Evolutionary conservation across 2,888 invertebrate species (phyloP).

Genomic region (Morpho deidamia): DNA sequence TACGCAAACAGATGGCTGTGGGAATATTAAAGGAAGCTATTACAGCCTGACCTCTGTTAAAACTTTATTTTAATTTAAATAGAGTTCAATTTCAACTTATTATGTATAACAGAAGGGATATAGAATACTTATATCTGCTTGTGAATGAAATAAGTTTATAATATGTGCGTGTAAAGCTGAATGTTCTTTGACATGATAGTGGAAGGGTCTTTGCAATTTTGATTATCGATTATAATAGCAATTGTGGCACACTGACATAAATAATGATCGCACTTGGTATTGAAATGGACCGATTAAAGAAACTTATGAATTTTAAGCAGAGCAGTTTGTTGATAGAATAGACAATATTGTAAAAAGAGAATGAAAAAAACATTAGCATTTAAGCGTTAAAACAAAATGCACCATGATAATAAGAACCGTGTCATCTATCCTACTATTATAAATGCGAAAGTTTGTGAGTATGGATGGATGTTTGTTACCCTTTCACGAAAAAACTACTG

Average conservation of each 20-base stretch:
- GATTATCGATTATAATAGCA: constrained; percentile 40
- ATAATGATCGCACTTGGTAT: constrained; percentile 28
- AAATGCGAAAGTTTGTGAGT: too few relatives aligned
- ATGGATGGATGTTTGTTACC: too few relatives aligned
- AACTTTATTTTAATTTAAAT: constrained; percentile 6
- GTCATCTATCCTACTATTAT: too few relatives aligned
- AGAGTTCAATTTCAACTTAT: constrained; percentile 16
- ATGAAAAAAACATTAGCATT: too few relatives aligned
- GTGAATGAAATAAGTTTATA: constrained; percentile 20
- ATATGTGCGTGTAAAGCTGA: constrained; percentile 16
- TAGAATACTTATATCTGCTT: constrained; percentile 3
- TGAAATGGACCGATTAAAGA: constrained; percentile 13
- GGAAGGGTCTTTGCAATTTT: constrained; percentile 35
- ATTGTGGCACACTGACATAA: constrained; percentile 49
- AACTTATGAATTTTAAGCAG: constrained; percentile 7
- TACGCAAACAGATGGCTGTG: constrained; percentile 54
- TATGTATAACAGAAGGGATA: background rate
- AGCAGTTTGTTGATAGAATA: too few relatives aligned
- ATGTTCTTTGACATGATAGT: constrained; percentile 11
- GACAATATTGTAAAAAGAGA: too few relatives aligned
- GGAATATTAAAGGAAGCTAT: constrained; percentile 24
- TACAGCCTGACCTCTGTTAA: constrained; percentile 11
- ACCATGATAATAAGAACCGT: too few relatives aligned
- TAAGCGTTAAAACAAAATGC: too few relatives aligned
- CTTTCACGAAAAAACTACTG: too few relatives aligned